Percentiles rank a stretch among this genome's conserved stretches.
Evolutionary conservation across 2,797 vertebrate species (phyloP).

Genomic region (Leptoclinus maculatus): DNA sequence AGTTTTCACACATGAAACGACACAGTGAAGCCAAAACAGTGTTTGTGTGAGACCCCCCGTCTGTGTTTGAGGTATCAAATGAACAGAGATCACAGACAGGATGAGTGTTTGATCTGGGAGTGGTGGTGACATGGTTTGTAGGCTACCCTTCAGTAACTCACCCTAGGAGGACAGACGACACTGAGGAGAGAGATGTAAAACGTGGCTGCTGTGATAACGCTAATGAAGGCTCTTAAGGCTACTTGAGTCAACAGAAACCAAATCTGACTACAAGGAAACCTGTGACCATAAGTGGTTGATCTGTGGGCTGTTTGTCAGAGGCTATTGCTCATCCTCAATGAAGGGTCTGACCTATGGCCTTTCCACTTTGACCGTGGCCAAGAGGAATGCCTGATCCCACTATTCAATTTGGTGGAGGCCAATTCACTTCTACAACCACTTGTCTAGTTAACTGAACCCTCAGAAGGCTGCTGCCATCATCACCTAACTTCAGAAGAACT

Average conservation of each 20-base stretch:
- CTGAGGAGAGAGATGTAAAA: constrained; percentile 38
- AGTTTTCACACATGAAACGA: constrained; percentile 68
- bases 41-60: constrained; percentile 26
- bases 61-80: constrained; percentile 53
- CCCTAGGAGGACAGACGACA: constrained; percentile 20
- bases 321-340: constrained; percentile 41
- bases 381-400: constrained; percentile 47
- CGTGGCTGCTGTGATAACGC: constrained; percentile 31
- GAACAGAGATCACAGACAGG: constrained; percentile 56
- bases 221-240: constrained; percentile 16
- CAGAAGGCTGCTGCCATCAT: neutral
- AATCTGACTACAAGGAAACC: constrained; percentile 46
- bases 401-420: constrained; percentile 19
- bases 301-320: constrained; percentile 34
- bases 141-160: constrained; percentile 32
- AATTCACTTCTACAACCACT: constrained; percentile 9
- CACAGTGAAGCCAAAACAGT: constrained; percentile 45
- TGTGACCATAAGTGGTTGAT: constrained; percentile 10
- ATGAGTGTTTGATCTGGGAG: constrained; percentile 57
- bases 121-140: constrained; percentile 34
- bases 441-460: neutral
- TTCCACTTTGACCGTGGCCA: constrained; percentile 57
- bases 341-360: constrained; percentile 58
- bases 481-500: neutral
- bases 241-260: constrained; percentile 52